Conservation (phyloP, 2,888 invertebrate genomes). For the Chaitophorus viminalis region DNA sequence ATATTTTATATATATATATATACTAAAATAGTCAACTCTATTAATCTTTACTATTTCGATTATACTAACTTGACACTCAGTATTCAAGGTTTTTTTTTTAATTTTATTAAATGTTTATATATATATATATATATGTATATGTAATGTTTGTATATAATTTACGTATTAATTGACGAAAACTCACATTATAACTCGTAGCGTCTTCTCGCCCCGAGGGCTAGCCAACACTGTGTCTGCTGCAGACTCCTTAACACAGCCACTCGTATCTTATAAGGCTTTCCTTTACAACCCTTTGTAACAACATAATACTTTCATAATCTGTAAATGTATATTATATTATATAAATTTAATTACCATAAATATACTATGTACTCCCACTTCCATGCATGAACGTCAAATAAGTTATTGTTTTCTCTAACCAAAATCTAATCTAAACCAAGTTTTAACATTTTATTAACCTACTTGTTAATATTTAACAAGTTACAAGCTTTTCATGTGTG, state of each 20-base stretch:
- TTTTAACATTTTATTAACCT: not conserved
- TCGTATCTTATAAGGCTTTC: not conserved
- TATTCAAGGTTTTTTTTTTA: no score
- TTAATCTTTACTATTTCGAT: no score
- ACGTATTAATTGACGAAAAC: not conserved
- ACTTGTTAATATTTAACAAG: not conserved
- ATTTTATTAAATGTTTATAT: not conserved
- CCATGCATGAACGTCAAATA: not conserved
- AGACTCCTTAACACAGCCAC: not conserved
- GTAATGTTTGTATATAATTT: not conserved
- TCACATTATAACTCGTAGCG: slow-evolving; percentile 4
- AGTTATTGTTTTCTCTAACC: not conserved
- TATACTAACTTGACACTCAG: no score
- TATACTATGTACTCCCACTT: not conserved
- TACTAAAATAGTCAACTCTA: no score
- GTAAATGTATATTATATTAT: not conserved
- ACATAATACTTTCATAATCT: not conserved
- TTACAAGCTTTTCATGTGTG: not conserved
- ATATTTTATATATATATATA: no score
- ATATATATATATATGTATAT: not conserved
- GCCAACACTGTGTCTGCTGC: not conserved
- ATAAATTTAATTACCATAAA: not conserved
- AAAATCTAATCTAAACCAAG: not conserved
- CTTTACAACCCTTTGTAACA: slow-evolving; percentile 22
- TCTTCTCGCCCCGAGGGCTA: slow-evolving; percentile 18